Evolutionary conservation across 1,140 invertebrate species (phyloP), one percentile per base, ranked within the genome.

Genomic region (Chelonus insularis): DNA sequence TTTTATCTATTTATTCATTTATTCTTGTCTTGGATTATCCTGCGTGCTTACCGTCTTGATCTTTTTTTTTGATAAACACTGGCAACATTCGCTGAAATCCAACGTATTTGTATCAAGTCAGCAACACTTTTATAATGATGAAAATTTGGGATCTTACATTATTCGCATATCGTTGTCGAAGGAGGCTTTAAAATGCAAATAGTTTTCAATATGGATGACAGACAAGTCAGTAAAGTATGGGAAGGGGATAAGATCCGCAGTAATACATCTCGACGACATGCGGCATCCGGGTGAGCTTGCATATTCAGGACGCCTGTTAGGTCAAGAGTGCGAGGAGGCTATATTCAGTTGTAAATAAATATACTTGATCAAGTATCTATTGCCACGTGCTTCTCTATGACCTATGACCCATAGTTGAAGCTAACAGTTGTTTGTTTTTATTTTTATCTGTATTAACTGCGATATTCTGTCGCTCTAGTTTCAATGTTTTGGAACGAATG

Each of bases 231-330:
- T 39, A 57, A 57, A 39, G 56, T 16, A 11, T 34, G 45, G 14
- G 41, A 14, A 16, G 20, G 51, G 50, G 37, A 58, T 52, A 59
- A 79, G 77, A 78, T 76, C 74, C 73, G 76, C 75, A 74, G 76
- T 78, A 79, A 79, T 79, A 77, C 72, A 77, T 78, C 74, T 76
- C 69, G 71, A 63, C 71, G 77, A 78, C 77, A 76, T 70, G 64
- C 69, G 71, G 72, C 77, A 76, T 79, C 76, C 77, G 76, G 76
- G 60, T 70, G 71, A 71, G 67, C 73, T 72, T 78, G 75, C 76
- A 79, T 79, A 79, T 78, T 79, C 76, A 78, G 76, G 68, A 67
- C 71, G 69, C 56, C 72, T 63, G 68, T 69, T 72, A 59, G 52
- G 25, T 21, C 55, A n/a, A 45, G 21, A 51, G 36, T 51, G 25